These are phyloP conservation scores for Bathynomus jamesi DNA, from an alignment of 1,140 invertebrate species.

Conservation along the genomic window DNA sequence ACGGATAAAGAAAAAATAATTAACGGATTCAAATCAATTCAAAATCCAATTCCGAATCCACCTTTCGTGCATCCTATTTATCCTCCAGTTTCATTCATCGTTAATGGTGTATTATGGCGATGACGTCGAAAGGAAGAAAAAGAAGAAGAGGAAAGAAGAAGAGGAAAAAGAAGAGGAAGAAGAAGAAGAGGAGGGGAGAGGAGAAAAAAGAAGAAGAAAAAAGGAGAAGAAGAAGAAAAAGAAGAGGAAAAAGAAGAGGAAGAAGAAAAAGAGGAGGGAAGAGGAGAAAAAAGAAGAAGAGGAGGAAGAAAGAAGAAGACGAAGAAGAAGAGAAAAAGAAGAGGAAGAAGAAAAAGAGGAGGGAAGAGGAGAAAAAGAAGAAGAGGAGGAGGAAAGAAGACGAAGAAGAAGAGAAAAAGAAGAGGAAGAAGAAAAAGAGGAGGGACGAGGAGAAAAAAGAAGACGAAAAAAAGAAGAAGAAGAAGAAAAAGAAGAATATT, in stretches of 20 bases:
- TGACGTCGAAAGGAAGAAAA: neutral
- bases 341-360: neutral
- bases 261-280: neutral
- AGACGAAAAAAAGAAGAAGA: neutral
- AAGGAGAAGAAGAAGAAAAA: neutral
- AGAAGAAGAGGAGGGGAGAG: neutral
- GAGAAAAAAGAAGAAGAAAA: neutral
- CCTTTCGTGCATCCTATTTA: too few species aligned
- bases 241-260: neutral
- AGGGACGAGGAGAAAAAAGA: neutral
- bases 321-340: neutral
- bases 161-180: neutral
- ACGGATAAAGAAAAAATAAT: too few species aligned
- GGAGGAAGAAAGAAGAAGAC: neutral
- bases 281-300: neutral
- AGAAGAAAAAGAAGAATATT: neutral
- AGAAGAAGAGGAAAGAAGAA: neutral
- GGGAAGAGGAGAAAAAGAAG: neutral
- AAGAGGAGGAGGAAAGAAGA: neutral
- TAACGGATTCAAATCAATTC: too few species aligned
- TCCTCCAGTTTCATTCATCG: too few species aligned
- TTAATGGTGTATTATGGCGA: too few species aligned
- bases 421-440: neutral
- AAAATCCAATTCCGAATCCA: too few species aligned
- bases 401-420: neutral